Evolutionary conservation across 2,888 invertebrate species (phyloP).

Genomic region (Mimachlamys varia): DNA sequence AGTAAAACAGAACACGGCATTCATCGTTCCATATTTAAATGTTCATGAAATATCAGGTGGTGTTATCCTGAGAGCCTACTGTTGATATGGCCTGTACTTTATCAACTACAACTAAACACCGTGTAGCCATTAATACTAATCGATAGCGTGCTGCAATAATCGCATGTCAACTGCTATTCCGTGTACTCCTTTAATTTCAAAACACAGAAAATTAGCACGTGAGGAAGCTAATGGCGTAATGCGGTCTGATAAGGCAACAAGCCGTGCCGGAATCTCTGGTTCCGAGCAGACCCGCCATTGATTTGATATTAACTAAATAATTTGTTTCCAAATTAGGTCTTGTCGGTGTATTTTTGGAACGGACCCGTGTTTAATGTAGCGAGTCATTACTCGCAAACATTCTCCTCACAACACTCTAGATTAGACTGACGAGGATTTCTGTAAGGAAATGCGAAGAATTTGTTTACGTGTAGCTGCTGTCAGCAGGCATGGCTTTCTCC

Average conservation of each 20-base stretch:
- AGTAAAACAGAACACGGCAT: neutral
- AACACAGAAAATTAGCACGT: constrained; percentile 21
- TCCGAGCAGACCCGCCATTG: neutral
- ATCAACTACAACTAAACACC: neutral
- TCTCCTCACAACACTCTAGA: neutral
- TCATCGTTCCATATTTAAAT: neutral
- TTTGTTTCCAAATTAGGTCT: constrained; percentile 24
- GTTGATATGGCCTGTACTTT: too few species aligned
- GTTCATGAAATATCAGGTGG: neutral
- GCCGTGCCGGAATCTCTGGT: neutral
- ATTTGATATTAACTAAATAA: constrained; percentile 31
- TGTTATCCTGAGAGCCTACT: neutral
- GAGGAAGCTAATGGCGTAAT: neutral
- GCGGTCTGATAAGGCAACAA: neutral
- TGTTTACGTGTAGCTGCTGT: neutral
- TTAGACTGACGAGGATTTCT: neutral
- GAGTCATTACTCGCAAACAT: neutral
- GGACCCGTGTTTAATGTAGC: neutral
- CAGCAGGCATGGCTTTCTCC: neutral
- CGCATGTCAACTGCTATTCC: neutral
- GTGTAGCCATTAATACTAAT: neutral
- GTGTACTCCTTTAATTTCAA: constrained; percentile 21
- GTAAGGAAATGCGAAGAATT: neutral
- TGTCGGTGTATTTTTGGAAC: constrained; percentile 27
- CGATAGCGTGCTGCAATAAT: neutral